Evolutionary conservation across 2,888 invertebrate species (phyloP), one percentile per base, ranked within the genome.

Genomic region (Dicyrtoma fusca): DNA sequence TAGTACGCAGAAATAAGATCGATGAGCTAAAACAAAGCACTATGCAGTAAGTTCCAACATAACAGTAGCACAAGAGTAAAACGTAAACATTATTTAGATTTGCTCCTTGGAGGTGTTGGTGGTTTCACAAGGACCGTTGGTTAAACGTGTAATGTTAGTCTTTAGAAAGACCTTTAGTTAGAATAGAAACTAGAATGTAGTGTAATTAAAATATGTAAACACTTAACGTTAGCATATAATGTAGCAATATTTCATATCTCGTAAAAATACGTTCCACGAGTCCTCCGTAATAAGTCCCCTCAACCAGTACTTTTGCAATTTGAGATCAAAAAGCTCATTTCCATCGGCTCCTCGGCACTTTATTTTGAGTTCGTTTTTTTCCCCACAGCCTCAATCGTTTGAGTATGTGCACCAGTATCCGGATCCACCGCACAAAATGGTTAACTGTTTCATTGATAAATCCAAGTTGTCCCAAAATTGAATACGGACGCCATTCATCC

Each of bases 361-460:
- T 17, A 49, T 49, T 17, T 19, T 11, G n/a, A 49, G 53, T 17
- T 25, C 10, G 11, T 25, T 13, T 53, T 66, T 66, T 10, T 49
- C 76, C 76, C 77, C 21, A 65, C 47, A 14, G 55, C 14, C 44
- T 75, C 75, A 14, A 75, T 26, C n/a, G 47, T 73, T 62, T 75
- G 72, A 25, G 72, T 76, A 25, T 75, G 76, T 0, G 65, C 72
- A 25, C 74, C 74, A 21, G 72, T 73, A 1, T 62, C 68, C 11
- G 75, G 72, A 65, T 75, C 62, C n/a, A 75, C 71, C 53, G 75
- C 75, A 72, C 42, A 34, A n/a, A 25, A 53, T 75, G 75, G 49
- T 72, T 75, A 6, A 74, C 71, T n/a, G 51, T 61, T 5, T 14
- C 42, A 55, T 75, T 68, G 21, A 13, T 14, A 49, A 45, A 75